Base-by-base conservation (phyloP, 2,797 vertebrate species). In the Melopsittacus undulatus region DNA sequence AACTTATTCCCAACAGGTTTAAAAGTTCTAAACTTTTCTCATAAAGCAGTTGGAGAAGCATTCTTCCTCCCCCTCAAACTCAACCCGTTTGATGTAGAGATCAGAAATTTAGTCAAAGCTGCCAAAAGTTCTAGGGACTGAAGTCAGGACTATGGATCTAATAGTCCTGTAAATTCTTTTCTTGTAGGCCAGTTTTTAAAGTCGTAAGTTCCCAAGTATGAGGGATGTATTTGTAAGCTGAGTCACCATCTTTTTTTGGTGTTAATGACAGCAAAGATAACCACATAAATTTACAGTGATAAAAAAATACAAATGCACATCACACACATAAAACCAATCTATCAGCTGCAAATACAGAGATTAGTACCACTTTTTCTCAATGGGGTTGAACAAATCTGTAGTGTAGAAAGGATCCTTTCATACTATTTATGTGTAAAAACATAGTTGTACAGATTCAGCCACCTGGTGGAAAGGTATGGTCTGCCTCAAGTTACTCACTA, bases 121-220 rank as follows among this genome's bases (percentile, higher is more conserved):
- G 22, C 26, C 15, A 62, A 16, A 69, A 0, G 0, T 19, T 51
- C 73, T 27, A 36, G 42, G 19, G 20, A 27, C 48, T 48, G 59
- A 52, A 79, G 15, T 72, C 16, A 48, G 42, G 24, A 63, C 17
- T 22, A 16, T 20, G 26, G 29, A 8, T n/a, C 40, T 52, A 23
- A 62, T 5, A 22, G 36, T 43, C 26, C 49, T 45, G 13, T 24
- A 34, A 81, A 32, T 11, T 64, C 27, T 82, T 49, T 15, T 46
- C 30, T 59, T 54, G 10, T 3, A 1, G 32, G 15, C 17, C 22
- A 18, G 16, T 36, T 70, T 87, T 54, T 66, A 24, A 43, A 57
- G 34, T 34, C 43, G 32, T 72, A 17, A 29, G 18, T 36, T 59
- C 13, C 38, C 17, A 32, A 21, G 38, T 38, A 36, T 1, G 1